These are phyloP conservation scores for Melanaphis sacchari DNA, from an alignment of 1,140 invertebrate species.

Conservation along the genomic window DNA sequence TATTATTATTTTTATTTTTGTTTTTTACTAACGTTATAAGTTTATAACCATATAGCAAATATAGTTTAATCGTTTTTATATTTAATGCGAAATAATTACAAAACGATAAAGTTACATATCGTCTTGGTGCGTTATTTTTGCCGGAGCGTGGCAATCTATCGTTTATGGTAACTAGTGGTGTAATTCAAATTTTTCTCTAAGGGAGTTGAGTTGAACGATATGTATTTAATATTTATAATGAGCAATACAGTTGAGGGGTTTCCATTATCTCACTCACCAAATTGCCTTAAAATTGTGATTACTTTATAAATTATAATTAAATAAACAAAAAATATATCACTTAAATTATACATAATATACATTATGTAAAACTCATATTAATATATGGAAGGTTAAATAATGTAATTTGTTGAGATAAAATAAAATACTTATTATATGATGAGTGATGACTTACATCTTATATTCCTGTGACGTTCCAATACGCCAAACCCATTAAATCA, in stretches of 20 bases:
- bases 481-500: too few relatives aligned
- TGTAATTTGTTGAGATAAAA: neutral
- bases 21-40: neutral
- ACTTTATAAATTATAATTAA: neutral
- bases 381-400: neutral
- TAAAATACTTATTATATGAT: too few relatives aligned
- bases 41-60: neutral
- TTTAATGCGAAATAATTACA: neutral
- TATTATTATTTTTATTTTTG: neutral
- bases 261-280: neutral
- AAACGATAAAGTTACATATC: neutral
- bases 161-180: neutral
- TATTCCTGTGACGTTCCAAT: too few relatives aligned
- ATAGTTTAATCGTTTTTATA: neutral
- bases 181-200: neutral
- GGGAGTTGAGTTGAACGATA: neutral
- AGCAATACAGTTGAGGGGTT: too few relatives aligned
- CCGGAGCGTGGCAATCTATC: neutral
- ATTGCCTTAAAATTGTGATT: neutral
- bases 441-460: too few relatives aligned
- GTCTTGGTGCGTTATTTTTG: neutral
- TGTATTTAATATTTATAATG: too few relatives aligned
- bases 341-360: neutral
- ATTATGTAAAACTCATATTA: neutral
- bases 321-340: neutral